A percentile compares a stretch with the other conserved stretches of the same genome.
phyloP scores from a whole-genome alignment of 2,888 invertebrate species.

The Acrobasis consociella region DNA sequence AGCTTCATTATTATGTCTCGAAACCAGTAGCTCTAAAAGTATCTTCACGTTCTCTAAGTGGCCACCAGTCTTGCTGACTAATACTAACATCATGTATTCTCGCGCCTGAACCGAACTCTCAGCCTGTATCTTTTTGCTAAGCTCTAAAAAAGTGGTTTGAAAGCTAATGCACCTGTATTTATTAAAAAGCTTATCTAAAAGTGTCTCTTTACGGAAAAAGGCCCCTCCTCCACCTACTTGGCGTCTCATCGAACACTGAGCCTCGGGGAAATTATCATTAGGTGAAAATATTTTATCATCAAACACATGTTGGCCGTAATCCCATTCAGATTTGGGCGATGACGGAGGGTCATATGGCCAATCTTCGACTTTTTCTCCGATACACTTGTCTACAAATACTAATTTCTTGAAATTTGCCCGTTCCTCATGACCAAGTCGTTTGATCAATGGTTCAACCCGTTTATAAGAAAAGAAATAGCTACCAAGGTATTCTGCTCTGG shows the following conservation, averaged over 20 bases:
- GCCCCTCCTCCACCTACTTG: conserved; percentile 9
- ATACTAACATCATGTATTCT: conserved; percentile 60
- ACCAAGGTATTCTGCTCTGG: conserved; percentile 49
- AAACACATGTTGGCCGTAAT: conserved; percentile 39
- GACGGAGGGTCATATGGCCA: conserved; percentile 48
- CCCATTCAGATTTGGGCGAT: conserved; percentile 35
- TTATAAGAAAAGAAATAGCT: conserved; percentile 49
- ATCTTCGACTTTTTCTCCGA: conserved; percentile 41
- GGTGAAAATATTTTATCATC: conserved; percentile 37
- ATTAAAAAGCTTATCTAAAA: conserved; percentile 56
- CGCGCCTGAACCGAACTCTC: conserved; percentile 52
- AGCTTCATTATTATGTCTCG: conserved; percentile 55
- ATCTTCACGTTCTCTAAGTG: conserved; percentile 45
- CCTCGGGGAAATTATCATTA: conserved; percentile 14
- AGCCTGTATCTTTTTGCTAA: conserved; percentile 47
- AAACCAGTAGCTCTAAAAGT: conserved; percentile 47
- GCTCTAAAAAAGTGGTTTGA: conserved; percentile 50
- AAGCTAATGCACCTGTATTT: conserved; percentile 57
- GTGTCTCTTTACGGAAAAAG: conserved; percentile 31
- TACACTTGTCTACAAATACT: conserved; percentile 50
- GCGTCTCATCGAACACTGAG: too few relatives aligned
- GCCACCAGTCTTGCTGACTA: conserved; percentile 65
- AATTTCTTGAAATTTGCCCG: conserved; percentile 48
- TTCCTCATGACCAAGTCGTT: conserved; percentile 43
- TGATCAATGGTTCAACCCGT: conserved; percentile 53